These are phyloP conservation scores for Diplosoma virens DNA, from an alignment of 23 tunicate species.

Conservation along the genomic window DNA sequence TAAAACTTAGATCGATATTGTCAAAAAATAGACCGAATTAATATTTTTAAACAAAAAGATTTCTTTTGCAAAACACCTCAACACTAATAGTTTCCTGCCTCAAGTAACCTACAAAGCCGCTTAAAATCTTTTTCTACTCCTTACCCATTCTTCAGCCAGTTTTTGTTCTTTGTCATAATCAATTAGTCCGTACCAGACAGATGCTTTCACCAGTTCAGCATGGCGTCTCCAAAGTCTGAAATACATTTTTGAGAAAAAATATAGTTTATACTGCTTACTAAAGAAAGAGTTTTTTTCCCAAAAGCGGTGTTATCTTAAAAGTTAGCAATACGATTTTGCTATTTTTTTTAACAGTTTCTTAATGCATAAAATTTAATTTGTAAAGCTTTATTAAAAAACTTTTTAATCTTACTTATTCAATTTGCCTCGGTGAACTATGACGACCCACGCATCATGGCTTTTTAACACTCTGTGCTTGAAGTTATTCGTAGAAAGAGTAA, in stretches of 20 bases:
- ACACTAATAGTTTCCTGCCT: no score
- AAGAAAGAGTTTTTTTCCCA: neutral
- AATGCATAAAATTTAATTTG: neutral
- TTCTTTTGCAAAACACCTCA: no score
- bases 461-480: constrained; percentile 40
- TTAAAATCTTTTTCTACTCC: no score
- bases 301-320: neutral
- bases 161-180: constrained; percentile 35
- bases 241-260: neutral
- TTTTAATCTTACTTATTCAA: constrained; percentile 23
- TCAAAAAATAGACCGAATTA: no score
- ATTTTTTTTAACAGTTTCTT: neutral
- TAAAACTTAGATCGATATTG: no score
- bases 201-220: constrained; percentile 43
- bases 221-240: constrained; percentile 68
- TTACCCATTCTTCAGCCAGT: constrained; percentile 48
- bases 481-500: constrained; percentile 38
- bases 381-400: neutral
- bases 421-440: constrained; percentile 35
- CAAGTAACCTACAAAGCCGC: no score
- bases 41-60: no score
- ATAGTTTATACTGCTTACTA: neutral
- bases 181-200: constrained; percentile 69
- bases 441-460: constrained; percentile 76
- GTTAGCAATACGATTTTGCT: neutral